These are phyloP conservation scores for Epinotia brunnichana DNA, from an alignment of 2,888 invertebrate species.

Conservation along the genomic window DNA sequence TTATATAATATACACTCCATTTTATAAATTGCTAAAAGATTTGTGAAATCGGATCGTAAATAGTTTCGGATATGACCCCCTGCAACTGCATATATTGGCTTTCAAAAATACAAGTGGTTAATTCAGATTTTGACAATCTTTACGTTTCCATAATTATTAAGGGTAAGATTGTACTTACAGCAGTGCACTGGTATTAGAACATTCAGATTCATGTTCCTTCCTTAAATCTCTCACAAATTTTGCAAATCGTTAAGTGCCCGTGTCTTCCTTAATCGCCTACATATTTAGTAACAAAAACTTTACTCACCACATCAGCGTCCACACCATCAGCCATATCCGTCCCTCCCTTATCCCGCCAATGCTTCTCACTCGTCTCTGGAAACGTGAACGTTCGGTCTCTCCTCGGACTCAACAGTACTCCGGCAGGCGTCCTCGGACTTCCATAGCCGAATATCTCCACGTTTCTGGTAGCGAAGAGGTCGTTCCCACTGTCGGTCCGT, in stretches of 20 bases:
- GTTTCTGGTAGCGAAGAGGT: slow-evolving; percentile 73
- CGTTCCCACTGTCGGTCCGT: slow-evolving; percentile 69
- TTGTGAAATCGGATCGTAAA: too few relatives aligned
- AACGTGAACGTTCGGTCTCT: slow-evolving; percentile 75
- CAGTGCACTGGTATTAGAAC: too few relatives aligned
- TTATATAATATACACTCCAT: too few relatives aligned
- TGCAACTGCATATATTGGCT: too few relatives aligned
- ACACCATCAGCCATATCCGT: slow-evolving; percentile 74
- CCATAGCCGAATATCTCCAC: slow-evolving; percentile 75
- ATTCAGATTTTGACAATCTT: too few relatives aligned
- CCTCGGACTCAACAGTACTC: slow-evolving; percentile 72
- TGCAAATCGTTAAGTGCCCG: background rate
- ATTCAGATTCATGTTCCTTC: too few relatives aligned
- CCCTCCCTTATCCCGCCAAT: slow-evolving; percentile 79
- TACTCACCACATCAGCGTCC: slow-evolving; percentile 73
- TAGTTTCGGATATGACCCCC: too few relatives aligned
- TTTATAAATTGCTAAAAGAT: too few relatives aligned
- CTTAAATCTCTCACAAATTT: too few relatives aligned
- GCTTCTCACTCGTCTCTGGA: slow-evolving; percentile 75
- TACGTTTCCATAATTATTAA: too few relatives aligned
- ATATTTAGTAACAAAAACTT: background rate
- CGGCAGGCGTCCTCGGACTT: slow-evolving; percentile 73
- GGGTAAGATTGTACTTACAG: too few relatives aligned
- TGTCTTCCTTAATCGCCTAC: background rate
- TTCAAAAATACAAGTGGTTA: too few relatives aligned